These are phyloP conservation scores for Rhabdophis nuchalis DNA, from an alignment of 2,797 vertebrate genomes.

Conservation along the genomic window DNA sequence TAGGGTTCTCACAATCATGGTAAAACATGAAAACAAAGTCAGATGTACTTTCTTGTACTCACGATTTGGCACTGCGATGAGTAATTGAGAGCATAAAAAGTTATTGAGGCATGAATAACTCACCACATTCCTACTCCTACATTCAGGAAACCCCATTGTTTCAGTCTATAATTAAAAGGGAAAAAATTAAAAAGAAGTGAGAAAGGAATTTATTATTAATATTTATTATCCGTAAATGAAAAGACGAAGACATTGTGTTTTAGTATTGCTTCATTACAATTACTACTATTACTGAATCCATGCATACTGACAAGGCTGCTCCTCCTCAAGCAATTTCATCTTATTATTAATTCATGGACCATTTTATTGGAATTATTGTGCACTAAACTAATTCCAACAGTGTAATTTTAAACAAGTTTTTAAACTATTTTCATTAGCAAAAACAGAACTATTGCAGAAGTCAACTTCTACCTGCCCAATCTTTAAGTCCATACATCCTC, in stretches of 20 bases:
- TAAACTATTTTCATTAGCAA: not conserved
- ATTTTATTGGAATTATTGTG: slow-evolving; percentile 50
- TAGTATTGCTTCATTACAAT: slow-evolving; percentile 73
- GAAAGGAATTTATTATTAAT: slow-evolving; percentile 59
- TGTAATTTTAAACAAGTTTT: slow-evolving; percentile 40
- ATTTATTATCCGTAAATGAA: slow-evolving; percentile 66
- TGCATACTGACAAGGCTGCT: slow-evolving; percentile 65
- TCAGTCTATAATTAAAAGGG: slow-evolving; percentile 10
- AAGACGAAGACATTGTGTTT: slow-evolving; percentile 66
- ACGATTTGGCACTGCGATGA: not conserved
- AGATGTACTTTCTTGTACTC: not conserved
- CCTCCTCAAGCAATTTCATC: slow-evolving; percentile 60
- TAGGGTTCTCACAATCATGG: not conserved
- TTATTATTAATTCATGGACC: slow-evolving; percentile 60
- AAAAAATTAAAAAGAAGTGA: slow-evolving; percentile 12
- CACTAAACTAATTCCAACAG: slow-evolving; percentile 53
- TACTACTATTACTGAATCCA: slow-evolving; percentile 70
- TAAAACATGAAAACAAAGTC: not conserved
- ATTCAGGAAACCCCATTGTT: not conserved
- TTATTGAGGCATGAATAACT: not conserved
- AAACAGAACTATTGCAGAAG: not conserved
- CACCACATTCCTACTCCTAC: not conserved
- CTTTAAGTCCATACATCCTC: not conserved
- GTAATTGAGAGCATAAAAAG: not conserved
- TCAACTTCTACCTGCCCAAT: not conserved